Percentiles rank a stretch among this genome's conserved stretches.
Evolutionary conservation across 2,888 invertebrate species (phyloP).

Genomic region (Rhingia rostrata): DNA sequence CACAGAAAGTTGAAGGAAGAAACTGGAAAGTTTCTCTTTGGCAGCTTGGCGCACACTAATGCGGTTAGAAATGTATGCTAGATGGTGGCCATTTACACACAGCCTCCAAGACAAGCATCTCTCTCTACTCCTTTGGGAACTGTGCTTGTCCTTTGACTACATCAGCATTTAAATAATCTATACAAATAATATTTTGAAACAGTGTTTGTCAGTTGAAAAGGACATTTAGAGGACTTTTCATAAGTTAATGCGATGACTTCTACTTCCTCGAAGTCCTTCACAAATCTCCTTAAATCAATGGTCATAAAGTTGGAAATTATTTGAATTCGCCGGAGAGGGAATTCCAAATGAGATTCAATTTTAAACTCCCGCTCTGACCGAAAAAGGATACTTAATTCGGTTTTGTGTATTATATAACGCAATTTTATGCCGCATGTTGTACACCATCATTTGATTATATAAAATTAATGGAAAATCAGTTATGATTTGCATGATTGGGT

Average conservation of each 20-base stretch:
- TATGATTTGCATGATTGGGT: slow-evolving; percentile 67
- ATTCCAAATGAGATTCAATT: slow-evolving; percentile 59
- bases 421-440: slow-evolving; percentile 50
- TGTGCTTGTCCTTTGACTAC: slow-evolving; percentile 25
- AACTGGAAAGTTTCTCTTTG: slow-evolving; percentile 55
- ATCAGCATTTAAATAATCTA: slow-evolving; percentile 72
- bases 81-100: slow-evolving; percentile 29
- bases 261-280: slow-evolving; percentile 38
- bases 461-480: slow-evolving; percentile 56
- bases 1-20: slow-evolving; percentile 3
- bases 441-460: slow-evolving; percentile 57
- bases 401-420: slow-evolving; percentile 35
- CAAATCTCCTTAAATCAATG: slow-evolving; percentile 7
- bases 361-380: not conserved
- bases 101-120: not conserved
- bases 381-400: slow-evolving; percentile 53
- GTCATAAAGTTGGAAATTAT: slow-evolving; percentile 27
- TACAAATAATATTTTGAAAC: slow-evolving; percentile 68
- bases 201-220: slow-evolving; percentile 53
- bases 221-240: slow-evolving; percentile 64
- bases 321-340: slow-evolving; percentile 32
- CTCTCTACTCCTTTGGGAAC: not conserved
- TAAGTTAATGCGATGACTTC: slow-evolving; percentile 69
- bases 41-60: slow-evolving; percentile 62
- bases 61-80: slow-evolving; percentile 55